Percentiles rank a stretch among this genome's conserved stretches.
Evolutionary conservation across 2,113 vertebrate genomes (phyloP).

Genomic region (Antigone vipio): DNA sequence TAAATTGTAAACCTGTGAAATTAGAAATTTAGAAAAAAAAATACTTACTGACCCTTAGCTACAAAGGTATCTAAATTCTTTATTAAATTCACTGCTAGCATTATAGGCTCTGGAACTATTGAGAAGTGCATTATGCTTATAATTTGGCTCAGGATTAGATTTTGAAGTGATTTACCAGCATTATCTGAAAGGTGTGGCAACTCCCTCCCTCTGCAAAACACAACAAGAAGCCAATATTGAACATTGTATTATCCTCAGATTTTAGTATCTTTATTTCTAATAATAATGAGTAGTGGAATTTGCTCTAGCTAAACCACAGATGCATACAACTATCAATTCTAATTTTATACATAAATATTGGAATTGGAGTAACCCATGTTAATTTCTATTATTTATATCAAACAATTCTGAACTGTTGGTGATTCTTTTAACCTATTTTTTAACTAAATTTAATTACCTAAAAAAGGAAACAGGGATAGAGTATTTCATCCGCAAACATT

Average conservation of each 20-base stretch:
- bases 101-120: neutral
- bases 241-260: neutral
- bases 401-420: neutral
- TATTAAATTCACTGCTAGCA: neutral
- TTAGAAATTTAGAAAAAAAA: neutral
- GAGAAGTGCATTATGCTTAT: neutral
- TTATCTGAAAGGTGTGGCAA: neutral
- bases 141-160: neutral
- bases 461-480: neutral
- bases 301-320: neutral
- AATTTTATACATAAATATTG: neutral
- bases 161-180: neutral
- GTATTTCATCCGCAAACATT: neutral
- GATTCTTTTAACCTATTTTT: neutral
- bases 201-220: neutral
- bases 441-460: neutral
- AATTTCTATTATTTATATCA: neutral
- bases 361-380: neutral
- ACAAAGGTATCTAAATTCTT: neutral
- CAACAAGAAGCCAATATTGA: neutral
- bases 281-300: neutral
- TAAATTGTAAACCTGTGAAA: conserved; percentile 10
- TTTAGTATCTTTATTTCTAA: neutral
- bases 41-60: neutral
- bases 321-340: neutral